Percentiles rank a stretch among this genome's conserved stretches.
Evolutionary conservation across 2,888 invertebrate species (phyloP).

Genomic region (Lomographa bimaculata): DNA sequence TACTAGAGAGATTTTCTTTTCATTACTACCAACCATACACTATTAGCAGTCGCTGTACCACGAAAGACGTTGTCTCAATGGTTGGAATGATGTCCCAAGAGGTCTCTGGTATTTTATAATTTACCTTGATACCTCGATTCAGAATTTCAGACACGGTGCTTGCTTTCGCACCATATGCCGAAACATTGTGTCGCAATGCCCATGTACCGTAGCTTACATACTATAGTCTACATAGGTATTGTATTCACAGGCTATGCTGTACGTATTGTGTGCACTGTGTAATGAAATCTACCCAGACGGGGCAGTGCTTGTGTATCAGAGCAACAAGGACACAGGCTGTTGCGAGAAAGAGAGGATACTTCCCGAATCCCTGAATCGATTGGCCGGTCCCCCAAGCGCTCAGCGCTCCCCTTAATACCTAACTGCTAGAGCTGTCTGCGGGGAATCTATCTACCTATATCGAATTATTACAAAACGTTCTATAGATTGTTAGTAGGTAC

Average conservation of each 20-base stretch:
- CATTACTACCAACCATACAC: too few relatives aligned
- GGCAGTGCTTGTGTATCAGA: conserved; percentile 49
- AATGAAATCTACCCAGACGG: conserved; percentile 64
- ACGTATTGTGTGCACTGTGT: conserved; percentile 32
- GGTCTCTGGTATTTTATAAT: too few relatives aligned
- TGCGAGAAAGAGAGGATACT: conserved; percentile 55
- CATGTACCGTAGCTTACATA: conserved; percentile 8
- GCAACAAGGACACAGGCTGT: conserved; percentile 44
- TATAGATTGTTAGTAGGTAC: too few relatives aligned
- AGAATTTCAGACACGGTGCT: too few relatives aligned
- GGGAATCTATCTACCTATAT: conserved; percentile 39
- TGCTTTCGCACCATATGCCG: conserved; percentile 8
- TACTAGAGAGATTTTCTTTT: too few relatives aligned
- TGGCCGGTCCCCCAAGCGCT: conserved; percentile 55
- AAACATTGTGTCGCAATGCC: conserved; percentile 8
- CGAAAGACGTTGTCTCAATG: too few relatives aligned
- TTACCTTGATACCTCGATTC: too few relatives aligned
- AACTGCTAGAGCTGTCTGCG: conserved; percentile 55
- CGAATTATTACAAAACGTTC: conserved; percentile 38
- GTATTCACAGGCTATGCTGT: neutral
- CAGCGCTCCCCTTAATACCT: conserved; percentile 63
- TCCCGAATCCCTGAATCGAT: conserved; percentile 75
- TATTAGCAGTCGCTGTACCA: too few relatives aligned
- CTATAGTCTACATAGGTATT: neutral
- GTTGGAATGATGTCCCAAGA: too few relatives aligned